A percentile compares a stretch with the other conserved stretches of the same genome.
These are phyloP conservation scores for Melanargia galathea DNA, from an alignment of 2,888 invertebrate species.

Conservation along the genomic window DNA sequence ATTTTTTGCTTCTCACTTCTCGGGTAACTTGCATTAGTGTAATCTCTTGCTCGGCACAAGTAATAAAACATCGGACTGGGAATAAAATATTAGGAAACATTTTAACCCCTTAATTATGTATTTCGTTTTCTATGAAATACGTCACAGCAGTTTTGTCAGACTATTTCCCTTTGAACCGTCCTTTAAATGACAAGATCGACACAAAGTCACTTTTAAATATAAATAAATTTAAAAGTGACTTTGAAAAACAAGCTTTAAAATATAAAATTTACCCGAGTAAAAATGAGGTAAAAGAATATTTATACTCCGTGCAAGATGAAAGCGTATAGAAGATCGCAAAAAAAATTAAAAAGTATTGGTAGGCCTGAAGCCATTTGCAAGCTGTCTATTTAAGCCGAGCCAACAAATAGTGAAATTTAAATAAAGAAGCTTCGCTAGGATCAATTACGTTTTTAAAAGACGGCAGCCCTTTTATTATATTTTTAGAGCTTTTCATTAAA, in stretches of 20 bases:
- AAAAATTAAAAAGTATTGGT: constrained; percentile 37
- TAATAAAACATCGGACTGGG: no score
- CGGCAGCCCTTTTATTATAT: constrained; percentile 61
- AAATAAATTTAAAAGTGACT: background rate
- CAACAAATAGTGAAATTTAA: constrained; percentile 43
- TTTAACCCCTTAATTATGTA: background rate
- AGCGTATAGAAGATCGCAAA: constrained; percentile 34
- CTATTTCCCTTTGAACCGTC: background rate
- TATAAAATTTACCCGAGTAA: constrained; percentile 27
- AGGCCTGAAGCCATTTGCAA: constrained; percentile 39
- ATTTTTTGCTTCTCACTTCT: no score
- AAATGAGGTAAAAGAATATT: constrained; percentile 31
- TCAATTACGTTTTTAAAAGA: constrained; percentile 69
- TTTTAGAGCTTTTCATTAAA: constrained; percentile 70
- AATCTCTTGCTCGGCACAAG: no score
- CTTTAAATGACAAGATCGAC: background rate
- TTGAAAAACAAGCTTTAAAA: background rate
- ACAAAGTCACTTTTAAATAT: constrained; percentile 7
- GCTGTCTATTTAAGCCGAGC: constrained; percentile 40
- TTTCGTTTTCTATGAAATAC: background rate
- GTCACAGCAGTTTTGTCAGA: background rate
- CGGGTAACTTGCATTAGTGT: no score
- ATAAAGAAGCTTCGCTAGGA: constrained; percentile 43
- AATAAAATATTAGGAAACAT: background rate
- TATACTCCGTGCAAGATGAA: constrained; percentile 30